Evolutionary conservation across 2,888 invertebrate genomes (phyloP).

Genomic region (Dendrolimus houi): DNA sequence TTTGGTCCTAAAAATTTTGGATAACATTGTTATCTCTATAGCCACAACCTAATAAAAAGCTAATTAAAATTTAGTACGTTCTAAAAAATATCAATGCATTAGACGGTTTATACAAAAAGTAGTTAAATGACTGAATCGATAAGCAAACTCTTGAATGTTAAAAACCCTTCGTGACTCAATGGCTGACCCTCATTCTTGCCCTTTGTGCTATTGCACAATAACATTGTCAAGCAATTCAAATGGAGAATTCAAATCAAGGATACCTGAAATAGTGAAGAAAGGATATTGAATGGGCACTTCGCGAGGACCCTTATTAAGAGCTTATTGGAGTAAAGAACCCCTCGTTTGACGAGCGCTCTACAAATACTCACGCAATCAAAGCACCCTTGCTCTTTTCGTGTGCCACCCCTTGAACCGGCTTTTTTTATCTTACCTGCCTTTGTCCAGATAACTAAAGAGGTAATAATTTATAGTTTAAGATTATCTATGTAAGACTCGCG

Average conservation of each 20-base stretch:
- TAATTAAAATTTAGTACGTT: slow-evolving; percentile 33
- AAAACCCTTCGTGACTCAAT: slow-evolving; percentile 32
- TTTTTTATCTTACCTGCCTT: slow-evolving; percentile 49
- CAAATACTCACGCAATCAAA: slow-evolving; percentile 43
- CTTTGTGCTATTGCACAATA: slow-evolving; percentile 43
- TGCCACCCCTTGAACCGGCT: slow-evolving; percentile 41
- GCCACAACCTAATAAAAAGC: neutral
- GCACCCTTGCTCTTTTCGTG: slow-evolving; percentile 69
- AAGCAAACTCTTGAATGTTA: slow-evolving; percentile 49
- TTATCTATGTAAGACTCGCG: too few relatives aligned
- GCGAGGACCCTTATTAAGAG: slow-evolving; percentile 58
- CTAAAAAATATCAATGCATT: slow-evolving; percentile 50
- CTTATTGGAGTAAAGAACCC: slow-evolving; percentile 64
- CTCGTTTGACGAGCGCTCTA: slow-evolving; percentile 47
- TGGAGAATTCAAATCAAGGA: slow-evolving; percentile 63
- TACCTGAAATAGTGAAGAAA: slow-evolving; percentile 61
- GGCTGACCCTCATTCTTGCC: slow-evolving; percentile 39
- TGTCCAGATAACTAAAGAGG: slow-evolving; percentile 6
- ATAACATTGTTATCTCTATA: neutral
- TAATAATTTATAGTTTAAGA: neutral
- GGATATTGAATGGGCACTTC: slow-evolving; percentile 53
- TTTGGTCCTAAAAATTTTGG: neutral
- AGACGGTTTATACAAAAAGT: slow-evolving; percentile 45
- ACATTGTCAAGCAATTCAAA: slow-evolving; percentile 61
- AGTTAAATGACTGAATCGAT: slow-evolving; percentile 39